phyloP scores from a whole-genome alignment of 2,113 vertebrate genomes.

The mouse (Mus musculus) region GRCm39 chr14:96759001-96759500 shows the following conservation, averaged over 20 bases:
- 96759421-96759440: background rate
- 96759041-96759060: background rate
- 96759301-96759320: background rate
- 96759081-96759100: background rate
- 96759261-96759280: background rate
- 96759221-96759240: background rate
- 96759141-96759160: background rate
- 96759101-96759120: fast-evolving
- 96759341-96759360: background rate
- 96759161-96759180: fast-evolving
- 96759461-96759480: background rate
- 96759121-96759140: background rate
- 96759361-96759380: background rate
- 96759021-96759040: background rate
- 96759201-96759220: fast-evolving
- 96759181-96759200: fast-evolving
- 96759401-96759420: background rate
- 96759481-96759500: slow-evolving; percentile 23
- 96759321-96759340: background rate
- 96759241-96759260: background rate
- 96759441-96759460: slow-evolving; percentile 25
- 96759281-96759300: background rate
- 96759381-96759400: background rate
- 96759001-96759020: background rate
- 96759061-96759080: too few species aligned